phyloP scores from a whole-genome alignment of 2,113 vertebrate species.

The Neotoma lepida region DNA sequence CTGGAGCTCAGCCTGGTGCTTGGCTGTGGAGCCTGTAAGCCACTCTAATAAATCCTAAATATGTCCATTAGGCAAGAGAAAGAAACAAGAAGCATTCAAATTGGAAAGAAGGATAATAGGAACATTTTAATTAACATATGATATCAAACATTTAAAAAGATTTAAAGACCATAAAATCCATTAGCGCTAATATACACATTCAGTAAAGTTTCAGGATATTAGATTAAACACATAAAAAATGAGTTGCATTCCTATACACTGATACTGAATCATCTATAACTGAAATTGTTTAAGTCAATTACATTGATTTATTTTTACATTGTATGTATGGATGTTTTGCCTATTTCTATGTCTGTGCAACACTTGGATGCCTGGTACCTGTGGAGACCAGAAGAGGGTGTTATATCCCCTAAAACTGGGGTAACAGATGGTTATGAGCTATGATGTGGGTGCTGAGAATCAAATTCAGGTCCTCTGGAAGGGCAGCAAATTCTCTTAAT shows the following conservation, averaged over 20 bases:
- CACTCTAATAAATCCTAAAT: neutral
- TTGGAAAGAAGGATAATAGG: neutral
- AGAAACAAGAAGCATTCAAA: conserved; percentile 33
- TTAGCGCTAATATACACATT: conserved; percentile 8
- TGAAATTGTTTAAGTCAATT: neutral
- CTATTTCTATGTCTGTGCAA: neutral
- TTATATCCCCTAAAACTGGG: neutral
- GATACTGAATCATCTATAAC: neutral
- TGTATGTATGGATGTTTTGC: too few species aligned
- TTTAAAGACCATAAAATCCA: neutral
- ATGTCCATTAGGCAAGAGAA: conserved; percentile 30
- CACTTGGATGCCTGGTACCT: neutral
- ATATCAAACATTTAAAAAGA: neutral
- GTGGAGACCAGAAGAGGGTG: neutral
- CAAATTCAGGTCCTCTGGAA: neutral
- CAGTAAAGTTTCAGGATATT: neutral
- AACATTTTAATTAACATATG: conserved; percentile 8
- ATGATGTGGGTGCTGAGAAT: neutral
- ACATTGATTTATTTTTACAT: neutral
- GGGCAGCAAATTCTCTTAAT: neutral
- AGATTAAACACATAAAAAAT: conserved; percentile 2
- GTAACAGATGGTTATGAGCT: neutral
- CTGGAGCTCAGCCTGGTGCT: too few species aligned
- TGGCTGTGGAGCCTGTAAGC: neutral
- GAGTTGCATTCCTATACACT: neutral